phyloP scores from a whole-genome alignment of 2,888 invertebrate species.

The Amblyjoppa fuscipennis region DNA sequence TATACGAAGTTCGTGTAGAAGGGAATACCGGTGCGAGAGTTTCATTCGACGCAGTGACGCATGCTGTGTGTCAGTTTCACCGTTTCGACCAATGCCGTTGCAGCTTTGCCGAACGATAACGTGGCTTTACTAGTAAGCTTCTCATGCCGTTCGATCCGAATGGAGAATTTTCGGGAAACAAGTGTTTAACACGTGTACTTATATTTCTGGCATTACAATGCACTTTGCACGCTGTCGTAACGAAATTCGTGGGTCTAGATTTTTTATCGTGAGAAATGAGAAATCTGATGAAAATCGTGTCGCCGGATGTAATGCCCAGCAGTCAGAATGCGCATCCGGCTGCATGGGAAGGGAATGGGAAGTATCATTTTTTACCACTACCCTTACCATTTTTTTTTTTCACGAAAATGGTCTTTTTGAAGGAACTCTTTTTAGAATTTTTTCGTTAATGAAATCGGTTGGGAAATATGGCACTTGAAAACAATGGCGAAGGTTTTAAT shows the following conservation, averaged over 20 bases:
- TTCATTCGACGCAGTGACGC: background rate
- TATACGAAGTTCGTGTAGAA: constrained; percentile 43
- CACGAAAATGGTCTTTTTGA: no score
- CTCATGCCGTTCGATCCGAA: constrained; percentile 36
- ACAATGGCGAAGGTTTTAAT: no score
- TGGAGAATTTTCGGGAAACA: background rate
- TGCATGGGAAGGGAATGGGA: background rate
- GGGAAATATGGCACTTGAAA: no score
- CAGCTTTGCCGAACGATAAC: constrained; percentile 42
- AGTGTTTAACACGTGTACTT: background rate
- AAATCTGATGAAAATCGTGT: background rate
- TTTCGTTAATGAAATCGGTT: no score
- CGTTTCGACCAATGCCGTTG: constrained; percentile 43
- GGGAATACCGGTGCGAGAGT: constrained; percentile 27
- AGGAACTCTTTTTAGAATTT: no score
- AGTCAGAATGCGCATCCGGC: background rate
- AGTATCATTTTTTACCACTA: no score
- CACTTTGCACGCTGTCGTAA: background rate
- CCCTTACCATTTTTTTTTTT: no score
- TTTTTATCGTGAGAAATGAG: background rate
- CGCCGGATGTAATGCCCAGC: background rate
- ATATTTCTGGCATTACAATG: background rate
- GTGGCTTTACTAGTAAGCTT: constrained; percentile 51
- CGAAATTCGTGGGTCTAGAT: background rate
- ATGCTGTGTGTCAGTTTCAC: background rate